Evolutionary conservation across 1,140 invertebrate species (phyloP).

Genomic region (Zelostemma sp.): DNA sequence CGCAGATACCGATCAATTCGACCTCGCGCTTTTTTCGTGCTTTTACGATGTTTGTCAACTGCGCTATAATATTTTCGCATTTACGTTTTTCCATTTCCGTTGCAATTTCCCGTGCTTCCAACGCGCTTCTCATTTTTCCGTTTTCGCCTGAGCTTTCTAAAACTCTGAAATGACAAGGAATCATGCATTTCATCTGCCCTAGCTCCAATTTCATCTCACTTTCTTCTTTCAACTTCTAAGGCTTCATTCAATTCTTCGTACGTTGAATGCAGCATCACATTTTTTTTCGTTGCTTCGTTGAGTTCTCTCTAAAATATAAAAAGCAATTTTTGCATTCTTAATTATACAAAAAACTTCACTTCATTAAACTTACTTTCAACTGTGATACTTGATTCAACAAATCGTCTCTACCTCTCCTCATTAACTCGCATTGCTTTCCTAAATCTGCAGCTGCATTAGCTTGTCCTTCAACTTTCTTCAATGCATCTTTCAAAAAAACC

Average conservation of each 20-base stretch:
- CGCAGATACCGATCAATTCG: conserved; percentile 42
- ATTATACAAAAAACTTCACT: not conserved
- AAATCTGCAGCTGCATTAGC: conserved; percentile 38
- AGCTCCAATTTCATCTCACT: conserved; percentile 27
- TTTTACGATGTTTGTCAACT: conserved; percentile 44
- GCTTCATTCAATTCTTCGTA: conserved; percentile 36
- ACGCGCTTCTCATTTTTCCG: conserved; percentile 27
- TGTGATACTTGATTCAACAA: conserved; percentile 34
- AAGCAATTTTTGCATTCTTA: too few species aligned
- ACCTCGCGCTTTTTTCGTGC: conserved; percentile 44
- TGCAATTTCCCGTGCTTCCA: conserved; percentile 35
- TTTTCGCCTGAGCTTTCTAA: conserved; percentile 37
- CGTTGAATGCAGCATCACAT: conserved; percentile 34
- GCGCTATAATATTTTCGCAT: conserved; percentile 32
- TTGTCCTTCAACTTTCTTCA: conserved; percentile 40
- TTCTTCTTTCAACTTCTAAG: conserved; percentile 39
- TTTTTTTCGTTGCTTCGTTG: conserved; percentile 21
- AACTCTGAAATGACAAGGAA: conserved; percentile 35
- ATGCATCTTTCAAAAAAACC: conserved; percentile 27
- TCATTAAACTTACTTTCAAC: conserved; percentile 33
- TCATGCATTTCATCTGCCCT: too few species aligned
- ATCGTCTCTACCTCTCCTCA: conserved; percentile 41
- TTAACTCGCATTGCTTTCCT: conserved; percentile 40
- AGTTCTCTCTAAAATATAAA: conserved; percentile 38
- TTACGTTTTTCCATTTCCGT: conserved; percentile 33